Conservation (phyloP, 1,140 invertebrate species). For the Drosophila bocki region DNA sequence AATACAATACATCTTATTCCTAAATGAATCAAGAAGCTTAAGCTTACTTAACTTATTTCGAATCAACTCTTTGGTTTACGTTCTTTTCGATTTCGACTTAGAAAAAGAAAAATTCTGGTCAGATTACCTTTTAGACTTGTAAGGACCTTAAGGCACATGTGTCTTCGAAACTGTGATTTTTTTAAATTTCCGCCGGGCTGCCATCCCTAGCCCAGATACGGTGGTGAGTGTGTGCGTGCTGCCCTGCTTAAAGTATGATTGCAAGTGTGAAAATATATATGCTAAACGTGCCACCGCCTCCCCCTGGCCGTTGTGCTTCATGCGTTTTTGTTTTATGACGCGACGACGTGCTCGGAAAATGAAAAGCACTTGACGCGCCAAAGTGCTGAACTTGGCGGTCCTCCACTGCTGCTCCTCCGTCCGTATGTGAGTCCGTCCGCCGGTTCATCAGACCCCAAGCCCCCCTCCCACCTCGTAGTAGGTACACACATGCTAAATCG, state of each 20-base stretch:
- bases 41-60: neutral
- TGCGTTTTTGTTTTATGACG: slow-evolving; percentile 80
- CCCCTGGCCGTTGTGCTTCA: slow-evolving; percentile 40
- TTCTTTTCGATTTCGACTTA: neutral
- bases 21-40: neutral
- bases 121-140: too few relatives aligned
- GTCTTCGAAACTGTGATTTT: slow-evolving; percentile 3
- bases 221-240: slow-evolving; percentile 32
- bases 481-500: slow-evolving; percentile 72
- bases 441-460: slow-evolving; percentile 21
- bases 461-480: slow-evolving; percentile 7
- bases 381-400: slow-evolving; percentile 79
- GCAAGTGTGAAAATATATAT: slow-evolving; percentile 83
- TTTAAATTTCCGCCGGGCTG: neutral
- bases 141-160: neutral
- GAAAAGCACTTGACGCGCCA: slow-evolving; percentile 79
- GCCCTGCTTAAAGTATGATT: slow-evolving; percentile 79
- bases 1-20: neutral
- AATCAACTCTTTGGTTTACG: neutral
- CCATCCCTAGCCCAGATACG: slow-evolving; percentile 48
- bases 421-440: slow-evolving; percentile 6
- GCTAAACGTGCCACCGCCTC: slow-evolving; percentile 67
- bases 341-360: slow-evolving; percentile 80
- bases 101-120: neutral
- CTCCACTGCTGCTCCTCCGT: slow-evolving; percentile 13